Percentiles rank a stretch among this genome's conserved stretches.
Evolutionary conservation across 2,797 vertebrate species (phyloP).

Genomic region (Arvicola amphibius): DNA sequence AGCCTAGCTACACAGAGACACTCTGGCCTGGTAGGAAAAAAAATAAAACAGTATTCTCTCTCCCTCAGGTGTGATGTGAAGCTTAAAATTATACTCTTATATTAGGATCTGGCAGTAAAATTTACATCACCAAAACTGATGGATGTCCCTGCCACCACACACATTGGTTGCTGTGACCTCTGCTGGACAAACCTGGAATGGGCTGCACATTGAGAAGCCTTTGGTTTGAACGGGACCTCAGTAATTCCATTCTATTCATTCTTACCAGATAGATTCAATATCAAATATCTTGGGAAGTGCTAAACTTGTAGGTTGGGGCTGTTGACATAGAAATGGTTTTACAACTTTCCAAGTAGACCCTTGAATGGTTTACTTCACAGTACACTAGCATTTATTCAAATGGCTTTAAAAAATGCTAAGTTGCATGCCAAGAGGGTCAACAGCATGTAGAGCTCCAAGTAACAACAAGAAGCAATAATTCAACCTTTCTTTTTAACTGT

Average conservation of each 20-base stretch:
- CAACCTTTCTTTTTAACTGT: neutral
- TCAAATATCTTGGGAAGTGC: conserved; percentile 27
- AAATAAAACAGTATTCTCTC: neutral
- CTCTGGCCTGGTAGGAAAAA: too few relatives aligned
- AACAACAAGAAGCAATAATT: neutral
- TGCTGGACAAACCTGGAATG: neutral
- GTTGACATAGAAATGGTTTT: conserved; percentile 36
- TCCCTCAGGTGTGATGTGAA: neutral
- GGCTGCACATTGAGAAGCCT: neutral
- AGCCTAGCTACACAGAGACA: neutral
- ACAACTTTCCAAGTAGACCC: conserved; percentile 24
- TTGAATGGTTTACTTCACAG: neutral
- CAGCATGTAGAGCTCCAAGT: neutral
- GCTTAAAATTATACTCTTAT: conserved; percentile 25
- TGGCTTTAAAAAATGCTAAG: conserved; percentile 27
- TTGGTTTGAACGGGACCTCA: neutral
- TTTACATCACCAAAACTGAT: conserved; percentile 1
- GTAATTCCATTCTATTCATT: conserved; percentile 26
- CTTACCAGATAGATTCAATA: neutral
- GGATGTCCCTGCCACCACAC: neutral
- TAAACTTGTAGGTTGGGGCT: neutral
- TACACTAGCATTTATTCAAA: neutral
- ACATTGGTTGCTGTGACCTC: neutral
- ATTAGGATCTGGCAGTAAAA: conserved; percentile 51
- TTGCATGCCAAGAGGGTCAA: neutral